These are phyloP conservation scores for Hemicordylus capensis DNA, from an alignment of 2,113 vertebrate species.

Conservation along the genomic window DNA sequence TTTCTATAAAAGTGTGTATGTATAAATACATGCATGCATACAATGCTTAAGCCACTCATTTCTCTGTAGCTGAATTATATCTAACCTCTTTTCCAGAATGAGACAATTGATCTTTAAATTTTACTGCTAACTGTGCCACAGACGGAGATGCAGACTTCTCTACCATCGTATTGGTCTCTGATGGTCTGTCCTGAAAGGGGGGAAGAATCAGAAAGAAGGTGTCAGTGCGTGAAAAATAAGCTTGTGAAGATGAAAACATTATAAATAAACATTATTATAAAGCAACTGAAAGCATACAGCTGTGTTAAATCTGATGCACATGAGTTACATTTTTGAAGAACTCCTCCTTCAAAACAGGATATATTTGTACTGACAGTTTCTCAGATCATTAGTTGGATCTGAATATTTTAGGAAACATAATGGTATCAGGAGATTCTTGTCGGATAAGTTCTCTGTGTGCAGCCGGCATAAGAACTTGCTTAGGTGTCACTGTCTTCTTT, in stretches of 20 bases:
- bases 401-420: slow-evolving; percentile 20
- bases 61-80: slow-evolving; percentile 30
- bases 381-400: not conserved
- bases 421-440: not conserved
- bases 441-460: not conserved
- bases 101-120: slow-evolving; percentile 76
- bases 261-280: too few species aligned
- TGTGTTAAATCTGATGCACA: slow-evolving; percentile 44
- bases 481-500: not conserved
- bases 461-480: not conserved
- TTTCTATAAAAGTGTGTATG: not conserved
- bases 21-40: too few species aligned
- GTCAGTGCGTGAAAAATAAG: slow-evolving; percentile 14
- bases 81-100: slow-evolving; percentile 77
- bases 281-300: slow-evolving; percentile 19
- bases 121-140: slow-evolving; percentile 79
- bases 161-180: slow-evolving; percentile 63
- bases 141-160: slow-evolving; percentile 70
- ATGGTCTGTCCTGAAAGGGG: slow-evolving; percentile 71
- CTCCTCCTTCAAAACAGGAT: slow-evolving; percentile 31
- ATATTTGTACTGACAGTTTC: slow-evolving; percentile 39
- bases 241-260: slow-evolving; percentile 11
- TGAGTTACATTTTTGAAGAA: slow-evolving; percentile 41
- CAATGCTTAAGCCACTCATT: not conserved
- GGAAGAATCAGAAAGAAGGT: slow-evolving; percentile 12